Percentiles rank a stretch among this genome's conserved stretches.
Evolutionary conservation across 2,113 vertebrate genomes (phyloP).

Genomic region (Ascaphus truei): DNA sequence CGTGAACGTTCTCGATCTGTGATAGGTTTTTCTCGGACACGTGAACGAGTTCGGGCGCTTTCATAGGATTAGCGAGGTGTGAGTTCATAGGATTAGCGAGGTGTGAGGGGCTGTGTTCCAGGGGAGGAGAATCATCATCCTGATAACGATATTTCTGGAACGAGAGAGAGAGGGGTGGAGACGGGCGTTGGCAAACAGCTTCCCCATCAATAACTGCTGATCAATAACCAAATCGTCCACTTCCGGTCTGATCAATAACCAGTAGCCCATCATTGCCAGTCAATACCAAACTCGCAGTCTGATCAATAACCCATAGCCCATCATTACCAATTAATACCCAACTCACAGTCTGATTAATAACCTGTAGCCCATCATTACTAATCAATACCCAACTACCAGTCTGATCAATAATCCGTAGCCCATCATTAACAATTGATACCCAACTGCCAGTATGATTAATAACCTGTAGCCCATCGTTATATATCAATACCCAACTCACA

Average conservation of each 20-base stretch:
- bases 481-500: too few relatives aligned
- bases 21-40: slow-evolving; percentile 65
- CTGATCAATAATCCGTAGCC: too few relatives aligned
- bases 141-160: slow-evolving; percentile 68
- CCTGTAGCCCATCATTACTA: neutral
- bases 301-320: too few relatives aligned
- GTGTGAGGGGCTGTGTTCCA: slow-evolving; percentile 65
- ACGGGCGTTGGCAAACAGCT: too few relatives aligned
- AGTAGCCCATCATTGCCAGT: neutral
- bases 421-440: too few relatives aligned
- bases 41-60: slow-evolving; percentile 59
- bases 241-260: neutral
- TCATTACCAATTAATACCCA: neutral
- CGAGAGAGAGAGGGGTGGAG: slow-evolving; percentile 24
- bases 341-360: neutral
- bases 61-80: slow-evolving; percentile 65
- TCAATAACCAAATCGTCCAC: neutral
- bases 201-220: neutral
- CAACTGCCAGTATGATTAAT: too few relatives aligned
- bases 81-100: slow-evolving; percentile 64
- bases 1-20: slow-evolving; percentile 65
- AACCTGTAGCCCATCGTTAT: too few relatives aligned
- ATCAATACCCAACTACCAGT: neutral
- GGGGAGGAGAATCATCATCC: slow-evolving; percentile 60
- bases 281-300: neutral